These are phyloP conservation scores for Pseudomugil gertrudae DNA, from an alignment of 2,797 vertebrate genomes.

Conservation along the genomic window DNA sequence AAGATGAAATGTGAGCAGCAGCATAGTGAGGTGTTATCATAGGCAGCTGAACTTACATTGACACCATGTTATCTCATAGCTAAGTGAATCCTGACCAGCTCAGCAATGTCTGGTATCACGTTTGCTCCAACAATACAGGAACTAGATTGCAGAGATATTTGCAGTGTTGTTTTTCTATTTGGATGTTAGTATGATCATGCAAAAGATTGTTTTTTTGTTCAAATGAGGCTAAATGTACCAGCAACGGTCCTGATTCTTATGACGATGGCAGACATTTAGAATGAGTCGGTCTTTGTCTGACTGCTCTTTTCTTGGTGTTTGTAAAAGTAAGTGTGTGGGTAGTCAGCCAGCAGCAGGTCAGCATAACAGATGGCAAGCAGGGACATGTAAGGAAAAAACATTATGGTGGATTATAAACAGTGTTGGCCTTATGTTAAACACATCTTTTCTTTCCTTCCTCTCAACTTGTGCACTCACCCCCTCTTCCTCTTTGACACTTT, in stretches of 20 bases:
- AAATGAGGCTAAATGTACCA: not conserved
- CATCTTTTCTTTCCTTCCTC: conserved; percentile 2
- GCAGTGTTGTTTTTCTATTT: not conserved
- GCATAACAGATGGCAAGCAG: conserved; percentile 48
- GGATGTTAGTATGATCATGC: not conserved
- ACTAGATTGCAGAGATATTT: not conserved
- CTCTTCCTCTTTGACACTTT: not conserved
- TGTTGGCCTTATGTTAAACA: conserved; percentile 3
- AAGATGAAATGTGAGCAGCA: conserved; percentile 3
- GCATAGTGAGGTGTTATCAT: conserved; percentile 17
- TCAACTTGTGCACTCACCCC: not conserved
- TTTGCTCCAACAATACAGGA: not conserved
- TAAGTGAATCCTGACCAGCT: conserved; percentile 49
- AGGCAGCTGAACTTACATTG: conserved; percentile 32
- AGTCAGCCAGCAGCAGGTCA: conserved; percentile 18
- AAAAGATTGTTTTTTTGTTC: not conserved
- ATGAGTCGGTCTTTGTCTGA: conserved; percentile 12
- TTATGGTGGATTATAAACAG: conserved; percentile 50
- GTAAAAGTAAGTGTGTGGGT: conserved; percentile 1
- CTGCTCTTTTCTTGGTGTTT: conserved; percentile 17
- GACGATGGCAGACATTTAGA: conserved; percentile 14
- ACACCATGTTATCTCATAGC: conserved; percentile 26
- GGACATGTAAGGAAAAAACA: conserved; percentile 67
- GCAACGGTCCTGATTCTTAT: not conserved
- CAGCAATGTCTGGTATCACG: conserved; percentile 15